Evolutionary conservation across 2,113 vertebrate species (phyloP).

Genomic region (Aix galericulata): DNA sequence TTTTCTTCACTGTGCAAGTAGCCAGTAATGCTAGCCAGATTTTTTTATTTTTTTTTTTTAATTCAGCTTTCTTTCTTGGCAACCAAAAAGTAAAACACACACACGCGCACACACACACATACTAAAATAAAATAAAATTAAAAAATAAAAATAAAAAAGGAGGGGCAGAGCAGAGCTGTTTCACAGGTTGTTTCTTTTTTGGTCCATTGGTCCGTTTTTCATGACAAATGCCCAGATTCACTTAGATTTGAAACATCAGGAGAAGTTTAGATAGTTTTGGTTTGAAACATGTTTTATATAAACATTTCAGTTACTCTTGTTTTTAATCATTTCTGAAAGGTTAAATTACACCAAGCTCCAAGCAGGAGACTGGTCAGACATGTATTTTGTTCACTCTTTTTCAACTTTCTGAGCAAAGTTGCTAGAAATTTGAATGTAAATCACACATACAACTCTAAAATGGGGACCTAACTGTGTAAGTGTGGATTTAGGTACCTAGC

Average conservation of each 20-base stretch:
- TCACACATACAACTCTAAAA: background rate
- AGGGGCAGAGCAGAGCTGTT: background rate
- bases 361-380: background rate
- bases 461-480: background rate
- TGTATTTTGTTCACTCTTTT: background rate
- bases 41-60: background rate
- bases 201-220: background rate
- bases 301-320: background rate
- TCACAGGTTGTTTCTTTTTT: background rate
- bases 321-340: background rate
- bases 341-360: background rate
- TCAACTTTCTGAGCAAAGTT: background rate
- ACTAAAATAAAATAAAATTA: no score
- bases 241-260: background rate
- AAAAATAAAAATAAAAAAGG: background rate
- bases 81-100: background rate
- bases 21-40: background rate
- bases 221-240: background rate
- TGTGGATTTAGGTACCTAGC: background rate
- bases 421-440: background rate
- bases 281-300: background rate
- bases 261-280: background rate
- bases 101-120: background rate
- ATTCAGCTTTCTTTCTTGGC: background rate
- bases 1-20: background rate